Conservation (phyloP, 2,888 invertebrate genomes). For the Caenorhabditis macrosperma region DNA sequence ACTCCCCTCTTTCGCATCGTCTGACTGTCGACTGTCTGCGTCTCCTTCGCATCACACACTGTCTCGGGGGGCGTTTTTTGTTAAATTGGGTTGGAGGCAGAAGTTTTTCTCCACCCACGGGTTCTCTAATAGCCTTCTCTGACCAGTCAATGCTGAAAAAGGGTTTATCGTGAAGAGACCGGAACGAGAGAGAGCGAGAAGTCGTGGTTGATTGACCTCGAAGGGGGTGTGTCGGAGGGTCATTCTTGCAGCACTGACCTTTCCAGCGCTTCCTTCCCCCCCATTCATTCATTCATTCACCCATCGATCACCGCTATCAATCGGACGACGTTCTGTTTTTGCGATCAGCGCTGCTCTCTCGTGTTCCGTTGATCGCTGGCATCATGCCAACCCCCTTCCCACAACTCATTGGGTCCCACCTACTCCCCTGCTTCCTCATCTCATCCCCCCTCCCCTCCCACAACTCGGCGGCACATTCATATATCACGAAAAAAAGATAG, state of each 20-base stretch:
- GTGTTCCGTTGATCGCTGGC: constrained; percentile 33
- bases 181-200: constrained; percentile 33
- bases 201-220: constrained; percentile 33
- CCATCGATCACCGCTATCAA: constrained; percentile 3
- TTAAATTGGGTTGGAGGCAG: constrained; percentile 13
- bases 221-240: constrained; percentile 38
- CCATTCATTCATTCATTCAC: constrained; percentile 32
- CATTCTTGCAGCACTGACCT: constrained; percentile 50
- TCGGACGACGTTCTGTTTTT: background rate
- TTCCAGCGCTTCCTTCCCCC: background rate
- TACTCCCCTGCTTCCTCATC: background rate
- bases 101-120: background rate
- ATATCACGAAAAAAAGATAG: constrained; percentile 47
- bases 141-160: constrained; percentile 15
- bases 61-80: constrained; percentile 41
- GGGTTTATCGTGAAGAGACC: constrained; percentile 12
- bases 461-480: constrained; percentile 30
- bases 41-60: constrained; percentile 25
- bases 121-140: constrained; percentile 8
- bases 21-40: constrained; percentile 36
- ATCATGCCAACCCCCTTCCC: background rate
- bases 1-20: constrained; percentile 35
- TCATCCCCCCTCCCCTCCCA: background rate
- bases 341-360: background rate
- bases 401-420: background rate